These are phyloP conservation scores for Trichopoda pennipes DNA, from an alignment of 2,888 invertebrate species.

Conservation along the genomic window DNA sequence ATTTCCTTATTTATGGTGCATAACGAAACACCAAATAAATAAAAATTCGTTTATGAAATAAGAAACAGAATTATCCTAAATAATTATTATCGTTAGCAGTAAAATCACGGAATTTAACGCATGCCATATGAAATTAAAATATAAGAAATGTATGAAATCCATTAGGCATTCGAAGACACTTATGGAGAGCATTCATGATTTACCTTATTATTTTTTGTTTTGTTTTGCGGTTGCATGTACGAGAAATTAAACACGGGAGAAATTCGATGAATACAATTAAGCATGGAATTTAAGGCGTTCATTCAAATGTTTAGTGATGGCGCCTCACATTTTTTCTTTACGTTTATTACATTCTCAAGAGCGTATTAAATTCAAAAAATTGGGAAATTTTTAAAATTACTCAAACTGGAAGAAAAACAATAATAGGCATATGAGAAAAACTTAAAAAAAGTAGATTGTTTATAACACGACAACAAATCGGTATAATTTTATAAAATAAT, in stretches of 20 bases:
- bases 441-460: background rate
- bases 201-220: background rate
- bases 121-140: constrained; percentile 17
- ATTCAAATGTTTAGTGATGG: constrained; percentile 35
- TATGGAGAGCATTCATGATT: background rate
- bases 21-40: constrained; percentile 62
- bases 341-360: constrained; percentile 20
- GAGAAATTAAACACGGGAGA: background rate
- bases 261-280: background rate
- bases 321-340: constrained; percentile 28
- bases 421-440: background rate
- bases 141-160: background rate
- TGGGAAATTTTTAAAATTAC: too few relatives aligned
- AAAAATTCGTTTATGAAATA: constrained; percentile 62
- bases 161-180: background rate
- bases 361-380: background rate
- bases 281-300: constrained; percentile 44
- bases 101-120: constrained; percentile 34
- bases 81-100: constrained; percentile 54
- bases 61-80: constrained; percentile 48
- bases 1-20: constrained; percentile 57
- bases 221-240: background rate
- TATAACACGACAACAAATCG: too few relatives aligned
- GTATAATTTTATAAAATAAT: too few relatives aligned
- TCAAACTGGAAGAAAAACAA: background rate